Base-by-base conservation (phyloP, 2,888 invertebrate genomes). In the Rugalucina vietnamica region DNA sequence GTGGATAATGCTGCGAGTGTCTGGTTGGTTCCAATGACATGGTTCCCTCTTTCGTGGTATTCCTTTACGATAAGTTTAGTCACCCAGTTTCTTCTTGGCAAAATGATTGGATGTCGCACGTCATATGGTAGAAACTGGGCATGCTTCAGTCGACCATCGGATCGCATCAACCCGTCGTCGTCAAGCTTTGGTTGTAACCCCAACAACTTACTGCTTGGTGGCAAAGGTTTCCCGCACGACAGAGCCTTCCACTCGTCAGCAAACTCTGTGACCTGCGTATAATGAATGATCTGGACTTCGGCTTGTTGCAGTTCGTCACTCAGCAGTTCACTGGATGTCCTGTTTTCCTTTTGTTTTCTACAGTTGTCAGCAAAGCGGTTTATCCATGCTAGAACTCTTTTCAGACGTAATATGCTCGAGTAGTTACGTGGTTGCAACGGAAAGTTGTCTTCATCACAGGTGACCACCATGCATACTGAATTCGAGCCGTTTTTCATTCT, bases 11-110 rank as follows among this genome's bases (percentile, higher is more conserved):
- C 32, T 27, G 83, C 73, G 0, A 88, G 65, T 69, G 75, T 80
- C 10, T 79, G 71, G 71, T 86, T 85, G 50, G 84, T 86, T 24
- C 86, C 88, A 39, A 65, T 39, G 14, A 39, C 34, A 74, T 85
- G 85, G n/a, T 60, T 36, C 18, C 71, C 70, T 29, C 75, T 32
- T 70, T 85, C 83, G 74, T 86, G 90, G 65, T 76, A 75, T 18
- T 82, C 32, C 69, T 76, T 76, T 1, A 90, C 84, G 4, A 88
- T 86, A 1, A 88, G 74, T 74, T 81, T 73, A 29, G 88, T 89
- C 2, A 83, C 71, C 65, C 76, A 54, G 37, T 75, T 34, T 54
- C 77, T 82, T 75, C 86, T 50, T 65, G 85, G 88, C 34, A 89
- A 34, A 18, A 89, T 81, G 14, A 86, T 72, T 27, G 86, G 86